Evolutionary conservation across 2,113 vertebrate species (phyloP).

Genomic region (Daboia siamensis): DNA sequence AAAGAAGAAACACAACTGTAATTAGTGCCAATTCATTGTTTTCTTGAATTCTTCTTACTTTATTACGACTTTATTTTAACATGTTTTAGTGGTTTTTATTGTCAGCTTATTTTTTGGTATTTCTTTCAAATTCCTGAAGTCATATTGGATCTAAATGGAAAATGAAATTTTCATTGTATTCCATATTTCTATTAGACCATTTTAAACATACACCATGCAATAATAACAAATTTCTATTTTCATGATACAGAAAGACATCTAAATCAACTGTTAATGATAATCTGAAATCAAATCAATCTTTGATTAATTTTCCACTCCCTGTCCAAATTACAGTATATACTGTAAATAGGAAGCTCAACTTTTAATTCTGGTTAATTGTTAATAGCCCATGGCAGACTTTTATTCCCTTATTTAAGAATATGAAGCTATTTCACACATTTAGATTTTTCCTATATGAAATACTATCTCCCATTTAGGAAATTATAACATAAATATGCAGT

Average conservation of each 20-base stretch:
- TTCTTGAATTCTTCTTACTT: background rate
- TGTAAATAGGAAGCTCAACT: background rate
- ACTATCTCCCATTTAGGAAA: background rate
- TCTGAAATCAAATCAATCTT: background rate
- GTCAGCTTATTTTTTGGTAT: background rate
- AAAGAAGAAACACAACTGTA: background rate
- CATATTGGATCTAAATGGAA: conserved; percentile 9
- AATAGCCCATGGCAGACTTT: conserved; percentile 3
- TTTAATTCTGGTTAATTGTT: background rate
- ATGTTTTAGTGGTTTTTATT: background rate
- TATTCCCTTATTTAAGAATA: background rate
- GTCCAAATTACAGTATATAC: background rate
- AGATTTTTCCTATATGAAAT: background rate
- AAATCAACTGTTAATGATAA: accelerated
- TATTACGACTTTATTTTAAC: background rate
- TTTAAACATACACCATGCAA: background rate
- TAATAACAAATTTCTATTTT: accelerated
- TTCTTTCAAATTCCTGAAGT: background rate
- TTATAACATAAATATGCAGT: background rate
- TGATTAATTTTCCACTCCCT: background rate
- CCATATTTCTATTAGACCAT: background rate
- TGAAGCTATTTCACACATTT: conserved; percentile 14
- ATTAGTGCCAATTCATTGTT: background rate
- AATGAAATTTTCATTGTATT: background rate
- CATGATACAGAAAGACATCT: conserved; percentile 3